Base-by-base conservation (phyloP, 2,888 invertebrate species). In the Drosophila mulleri region DNA sequence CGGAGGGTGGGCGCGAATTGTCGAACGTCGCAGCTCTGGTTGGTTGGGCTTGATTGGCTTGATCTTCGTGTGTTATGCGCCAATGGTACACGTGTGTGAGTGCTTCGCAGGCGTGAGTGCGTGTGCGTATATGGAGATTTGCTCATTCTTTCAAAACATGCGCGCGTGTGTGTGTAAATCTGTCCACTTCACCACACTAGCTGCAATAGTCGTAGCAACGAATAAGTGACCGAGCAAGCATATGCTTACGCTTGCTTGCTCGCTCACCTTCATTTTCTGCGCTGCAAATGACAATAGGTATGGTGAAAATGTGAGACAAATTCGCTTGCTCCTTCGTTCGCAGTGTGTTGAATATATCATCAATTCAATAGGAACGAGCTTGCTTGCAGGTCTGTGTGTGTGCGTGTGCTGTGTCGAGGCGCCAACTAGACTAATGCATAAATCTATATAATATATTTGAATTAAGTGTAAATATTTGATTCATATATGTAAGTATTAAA, bases 1-100 rank as follows among this genome's bases (percentile, higher is more conserved):
- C 3, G 50, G 48, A 11, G 9, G 32, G 29, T 62, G 57, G 79
- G 65, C 60, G 50, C 79, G 66, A 67, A 67, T 64, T 66, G 20
- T 16, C 44, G 16, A 3, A 11, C 59, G 41, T 14, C 59, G 53
- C 76, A 64, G 74, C 71, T 54, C 64, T 63, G 78, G 60, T 83
- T 77, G 78, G 81, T 66, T 64, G 59, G 57, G 59, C 66, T 70
- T 73, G 72, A 7, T 37, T 76, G 77, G 50, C 72, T 57, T 47
- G 79, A 66, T 80, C 35, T 54, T 76, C 11, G 65, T 58, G 16
- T 77, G 52, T 76, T 60, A 67, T 53, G 57, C 68, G 78, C 52
- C 83, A 74, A 64, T 56, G 14, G 73, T 60, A 39, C 35, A 52
- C 42, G 53, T 44, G 44, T 67, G 56, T 48, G 56, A 20, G 44